These are phyloP conservation scores for Sciurus vulgaris DNA, from an alignment of 2,797 vertebrate genomes.

Conservation along the genomic window DNA sequence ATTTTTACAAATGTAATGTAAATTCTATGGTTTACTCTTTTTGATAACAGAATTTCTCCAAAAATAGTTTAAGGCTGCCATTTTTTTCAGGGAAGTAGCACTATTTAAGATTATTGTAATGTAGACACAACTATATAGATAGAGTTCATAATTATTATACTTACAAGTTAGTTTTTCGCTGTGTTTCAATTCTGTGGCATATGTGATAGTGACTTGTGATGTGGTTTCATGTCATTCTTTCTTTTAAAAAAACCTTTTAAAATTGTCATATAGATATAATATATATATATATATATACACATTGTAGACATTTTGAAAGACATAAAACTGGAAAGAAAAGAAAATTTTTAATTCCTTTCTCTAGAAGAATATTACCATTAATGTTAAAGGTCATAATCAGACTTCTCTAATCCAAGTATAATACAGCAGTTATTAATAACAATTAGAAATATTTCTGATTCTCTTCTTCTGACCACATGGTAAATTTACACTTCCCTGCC, in stretches of 20 bases:
- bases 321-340: background rate
- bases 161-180: background rate
- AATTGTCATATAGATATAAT: slow-evolving; percentile 41
- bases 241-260: background rate
- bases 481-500: background rate
- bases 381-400: background rate
- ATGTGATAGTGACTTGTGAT: background rate
- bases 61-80: background rate
- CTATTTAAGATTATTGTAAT: background rate
- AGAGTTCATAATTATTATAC: background rate
- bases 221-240: slow-evolving; percentile 10
- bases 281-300: background rate
- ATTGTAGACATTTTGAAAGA: slow-evolving; percentile 4
- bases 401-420: slow-evolving; percentile 43
- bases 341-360: slow-evolving; percentile 43
- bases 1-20: slow-evolving; percentile 21
- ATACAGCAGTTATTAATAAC: background rate
- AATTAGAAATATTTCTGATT: background rate
- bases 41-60: slow-evolving; percentile 30
- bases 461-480: background rate
- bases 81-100: background rate
- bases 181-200: background rate
- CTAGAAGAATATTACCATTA: background rate
- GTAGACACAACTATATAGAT: background rate
- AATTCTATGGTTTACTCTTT: slow-evolving; percentile 13